Conservation (phyloP, 2,113 vertebrate species). For the Nycticryphes semicollaris region DNA sequence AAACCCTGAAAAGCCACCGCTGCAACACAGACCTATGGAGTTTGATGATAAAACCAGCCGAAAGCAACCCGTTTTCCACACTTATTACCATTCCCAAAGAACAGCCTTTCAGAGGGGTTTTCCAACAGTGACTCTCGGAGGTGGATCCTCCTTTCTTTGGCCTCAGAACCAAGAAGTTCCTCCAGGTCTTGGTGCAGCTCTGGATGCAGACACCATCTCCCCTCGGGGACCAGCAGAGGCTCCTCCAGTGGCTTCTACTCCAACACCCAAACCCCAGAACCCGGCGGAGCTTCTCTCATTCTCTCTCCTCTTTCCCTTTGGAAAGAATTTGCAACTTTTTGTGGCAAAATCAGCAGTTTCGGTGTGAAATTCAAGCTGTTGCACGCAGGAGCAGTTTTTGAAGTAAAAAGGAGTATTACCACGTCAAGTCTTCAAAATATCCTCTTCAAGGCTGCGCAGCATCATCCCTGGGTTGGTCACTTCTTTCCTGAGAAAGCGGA, state of each 20-base stretch:
- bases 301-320: not conserved
- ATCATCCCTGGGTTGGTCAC: not conserved
- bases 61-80: not conserved
- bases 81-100: not conserved
- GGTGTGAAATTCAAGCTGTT: not conserved
- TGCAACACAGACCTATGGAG: not conserved
- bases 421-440: not conserved
- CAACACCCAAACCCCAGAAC: not conserved
- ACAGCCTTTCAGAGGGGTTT: not conserved
- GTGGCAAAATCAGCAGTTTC: not conserved
- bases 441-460: not conserved
- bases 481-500: not conserved
- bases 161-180: not conserved
- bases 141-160: not conserved
- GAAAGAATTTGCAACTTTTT: not conserved
- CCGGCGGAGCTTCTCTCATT: not conserved
- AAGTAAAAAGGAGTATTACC: not conserved
- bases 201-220: not conserved
- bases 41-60: not conserved
- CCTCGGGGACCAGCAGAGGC: rapidly evolving
- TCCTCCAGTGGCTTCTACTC: not conserved
- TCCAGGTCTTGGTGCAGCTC: not conserved
- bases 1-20: not conserved
- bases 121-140: not conserved
- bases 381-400: not conserved